phyloP scores from a whole-genome alignment of 2,888 invertebrate genomes.

The Amphipyra tragopoginis region DNA sequence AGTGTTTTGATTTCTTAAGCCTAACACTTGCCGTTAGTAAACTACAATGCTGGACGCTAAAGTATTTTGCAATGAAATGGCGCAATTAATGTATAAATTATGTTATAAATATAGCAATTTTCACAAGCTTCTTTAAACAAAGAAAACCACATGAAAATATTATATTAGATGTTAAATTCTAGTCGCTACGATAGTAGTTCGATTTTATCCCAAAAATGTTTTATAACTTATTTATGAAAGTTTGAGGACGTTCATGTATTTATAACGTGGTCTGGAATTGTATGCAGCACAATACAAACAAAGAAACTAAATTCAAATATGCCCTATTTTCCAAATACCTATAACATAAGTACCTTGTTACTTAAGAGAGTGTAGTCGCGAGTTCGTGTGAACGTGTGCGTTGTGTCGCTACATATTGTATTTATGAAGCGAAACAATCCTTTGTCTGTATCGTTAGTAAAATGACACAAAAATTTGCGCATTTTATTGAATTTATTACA shows the following conservation, averaged over 20 bases:
- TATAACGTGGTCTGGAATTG: slow-evolving; percentile 36
- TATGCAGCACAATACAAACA: slow-evolving; percentile 47
- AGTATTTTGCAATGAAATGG: slow-evolving; percentile 53
- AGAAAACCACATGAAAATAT: slow-evolving; percentile 25
- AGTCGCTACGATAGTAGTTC: slow-evolving; percentile 47
- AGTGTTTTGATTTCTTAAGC: slow-evolving; percentile 60
- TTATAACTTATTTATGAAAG: slow-evolving; percentile 35
- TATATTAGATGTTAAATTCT: slow-evolving; percentile 48
- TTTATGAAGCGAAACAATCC: slow-evolving; percentile 40
- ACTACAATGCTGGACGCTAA: slow-evolving; percentile 51
- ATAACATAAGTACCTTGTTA: slow-evolving; percentile 47
- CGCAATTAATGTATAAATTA: slow-evolving; percentile 36
- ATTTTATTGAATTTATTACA: slow-evolving; percentile 57
- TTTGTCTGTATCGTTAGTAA: slow-evolving; percentile 55
- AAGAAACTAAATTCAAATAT: slow-evolving; percentile 48
- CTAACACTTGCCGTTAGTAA: slow-evolving; percentile 59
- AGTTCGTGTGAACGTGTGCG: slow-evolving; percentile 43
- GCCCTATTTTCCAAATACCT: slow-evolving; percentile 48
- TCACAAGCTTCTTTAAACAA: slow-evolving; percentile 36
- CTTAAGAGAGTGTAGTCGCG: slow-evolving; percentile 46
- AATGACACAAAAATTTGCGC: slow-evolving; percentile 52
- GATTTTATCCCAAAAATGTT: slow-evolving; percentile 41
- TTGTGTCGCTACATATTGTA: slow-evolving; percentile 37
- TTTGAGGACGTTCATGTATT: slow-evolving; percentile 54
- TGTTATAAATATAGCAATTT: slow-evolving; percentile 29